Evolutionary conservation across 2,888 invertebrate species (phyloP).

Genomic region (Drosophila neonasuta): DNA sequence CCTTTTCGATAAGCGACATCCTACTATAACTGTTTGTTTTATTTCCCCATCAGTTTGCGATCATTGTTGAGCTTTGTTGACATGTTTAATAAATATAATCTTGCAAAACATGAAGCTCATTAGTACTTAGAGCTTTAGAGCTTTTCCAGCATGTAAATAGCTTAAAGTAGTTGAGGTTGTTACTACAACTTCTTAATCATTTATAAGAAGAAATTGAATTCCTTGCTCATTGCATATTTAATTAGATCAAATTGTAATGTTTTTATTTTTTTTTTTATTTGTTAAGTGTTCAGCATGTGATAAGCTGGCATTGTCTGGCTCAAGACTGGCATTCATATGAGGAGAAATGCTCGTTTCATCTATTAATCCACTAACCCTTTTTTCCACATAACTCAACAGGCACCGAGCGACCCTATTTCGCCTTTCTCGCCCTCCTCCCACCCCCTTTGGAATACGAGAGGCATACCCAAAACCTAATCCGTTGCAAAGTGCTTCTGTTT

Average conservation of each 20-base stretch:
- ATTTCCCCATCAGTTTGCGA: background rate
- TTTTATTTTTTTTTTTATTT: background rate
- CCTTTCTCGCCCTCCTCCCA: background rate
- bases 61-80: background rate
- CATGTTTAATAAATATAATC: background rate
- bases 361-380: conserved; percentile 56
- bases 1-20: too few relatives aligned
- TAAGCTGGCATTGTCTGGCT: conserved; percentile 3
- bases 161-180: background rate
- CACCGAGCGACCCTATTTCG: background rate
- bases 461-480: conserved; percentile 65
- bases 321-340: conserved; percentile 12
- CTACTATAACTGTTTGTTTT: too few relatives aligned
- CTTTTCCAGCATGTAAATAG: conserved; percentile 5
- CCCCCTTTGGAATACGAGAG: conserved; percentile 28
- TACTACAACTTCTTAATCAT: background rate
- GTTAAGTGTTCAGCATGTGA: conserved; percentile 5
- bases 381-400: conserved; percentile 25
- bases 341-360: conserved; percentile 36
- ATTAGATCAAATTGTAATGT: conserved; percentile 5
- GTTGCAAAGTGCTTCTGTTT: conserved; percentile 70
- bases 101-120: background rate
- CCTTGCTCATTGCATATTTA: background rate
- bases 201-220: conserved; percentile 1
- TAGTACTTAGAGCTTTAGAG: background rate